Evolutionary conservation across 2,797 vertebrate genomes (phyloP).

Genomic region (Mastacembelus armatus): DNA sequence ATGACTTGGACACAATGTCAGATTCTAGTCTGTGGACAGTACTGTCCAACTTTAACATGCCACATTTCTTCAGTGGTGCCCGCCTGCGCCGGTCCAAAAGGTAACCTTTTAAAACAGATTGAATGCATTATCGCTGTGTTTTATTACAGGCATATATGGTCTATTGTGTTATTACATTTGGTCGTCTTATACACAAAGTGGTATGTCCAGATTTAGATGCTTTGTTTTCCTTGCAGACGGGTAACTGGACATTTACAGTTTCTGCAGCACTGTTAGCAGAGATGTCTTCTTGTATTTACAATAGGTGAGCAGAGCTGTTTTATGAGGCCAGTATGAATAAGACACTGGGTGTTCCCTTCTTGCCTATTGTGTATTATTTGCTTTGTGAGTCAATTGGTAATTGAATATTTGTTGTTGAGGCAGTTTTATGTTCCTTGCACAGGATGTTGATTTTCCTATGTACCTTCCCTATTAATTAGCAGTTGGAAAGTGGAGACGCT

Average conservation of each 20-base stretch:
- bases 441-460: conserved; percentile 48
- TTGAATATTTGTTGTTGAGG: conserved; percentile 60
- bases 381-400: conserved; percentile 53
- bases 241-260: not conserved
- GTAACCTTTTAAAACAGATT: conserved; percentile 73
- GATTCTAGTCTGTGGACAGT: conserved; percentile 91
- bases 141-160: too few species aligned
- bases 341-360: conserved; percentile 59
- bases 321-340: conserved; percentile 41
- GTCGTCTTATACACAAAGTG: not conserved
- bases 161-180: too few species aligned
- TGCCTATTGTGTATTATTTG: conserved; percentile 57
- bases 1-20: conserved; percentile 84
- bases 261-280: not conserved
- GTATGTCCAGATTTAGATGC: not conserved
- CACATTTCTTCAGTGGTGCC: conserved; percentile 89
- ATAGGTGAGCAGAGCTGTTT: conserved; percentile 28
- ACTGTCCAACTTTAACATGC: conserved; percentile 92
- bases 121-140: not conserved
- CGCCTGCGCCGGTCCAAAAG: conserved; percentile 94
- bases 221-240: not conserved
- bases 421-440: conserved; percentile 45
- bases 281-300: conserved; percentile 24
- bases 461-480: conserved; percentile 16
- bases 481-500: conserved; percentile 11